These are phyloP conservation scores for Rhynchopsitta pachyrhyncha DNA, from an alignment of 2,113 vertebrate genomes.

Conservation along the genomic window DNA sequence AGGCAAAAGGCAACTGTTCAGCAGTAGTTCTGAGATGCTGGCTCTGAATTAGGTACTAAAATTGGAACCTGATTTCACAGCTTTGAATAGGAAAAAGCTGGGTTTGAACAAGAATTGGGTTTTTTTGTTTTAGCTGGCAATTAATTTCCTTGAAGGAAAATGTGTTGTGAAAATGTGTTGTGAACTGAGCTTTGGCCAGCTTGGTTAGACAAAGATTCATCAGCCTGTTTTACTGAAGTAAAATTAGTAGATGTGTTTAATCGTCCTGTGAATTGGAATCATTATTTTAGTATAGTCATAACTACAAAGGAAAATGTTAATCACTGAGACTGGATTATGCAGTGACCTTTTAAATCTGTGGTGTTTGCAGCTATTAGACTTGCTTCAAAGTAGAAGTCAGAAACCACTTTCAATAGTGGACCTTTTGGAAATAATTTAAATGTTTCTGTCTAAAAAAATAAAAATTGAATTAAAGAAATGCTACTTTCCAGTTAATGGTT, in stretches of 20 bases:
- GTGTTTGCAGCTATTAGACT: not conserved
- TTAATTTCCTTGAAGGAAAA: not conserved
- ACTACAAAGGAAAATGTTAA: constrained; percentile 17
- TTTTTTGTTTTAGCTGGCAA: not conserved
- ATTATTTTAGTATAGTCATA: constrained; percentile 19
- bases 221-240: not conserved
- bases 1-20: not conserved
- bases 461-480: not conserved
- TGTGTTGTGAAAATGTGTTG: not conserved
- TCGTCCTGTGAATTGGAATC: not conserved
- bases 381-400: not conserved
- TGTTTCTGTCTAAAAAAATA: not conserved
- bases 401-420: not conserved
- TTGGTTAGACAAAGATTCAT: not conserved
- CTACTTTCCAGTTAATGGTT: not conserved
- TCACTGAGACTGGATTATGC: constrained; percentile 5
- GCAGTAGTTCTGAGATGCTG: not conserved
- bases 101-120: not conserved
- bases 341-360: constrained; percentile 37
- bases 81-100: not conserved
- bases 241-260: not conserved
- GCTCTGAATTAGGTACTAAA: not conserved
- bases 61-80: not conserved
- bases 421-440: not conserved
- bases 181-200: not conserved